A percentile compares a stretch with the other conserved stretches of the same genome.
Evolutionary conservation across 2,888 invertebrate genomes (phyloP).

Genomic region (Podotricha telesiphe): DNA sequence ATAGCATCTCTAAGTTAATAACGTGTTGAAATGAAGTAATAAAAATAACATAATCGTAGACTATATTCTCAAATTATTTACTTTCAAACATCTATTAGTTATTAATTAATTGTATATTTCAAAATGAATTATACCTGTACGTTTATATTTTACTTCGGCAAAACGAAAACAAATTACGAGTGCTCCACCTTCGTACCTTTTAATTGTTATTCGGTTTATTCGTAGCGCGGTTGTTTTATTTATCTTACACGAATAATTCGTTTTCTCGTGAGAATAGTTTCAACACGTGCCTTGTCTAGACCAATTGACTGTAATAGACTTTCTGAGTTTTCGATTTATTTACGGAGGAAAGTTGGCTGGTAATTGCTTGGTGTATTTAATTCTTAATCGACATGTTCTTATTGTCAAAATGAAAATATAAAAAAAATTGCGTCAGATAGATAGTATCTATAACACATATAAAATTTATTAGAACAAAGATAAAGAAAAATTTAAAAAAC

Average conservation of each 20-base stretch:
- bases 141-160: neutral
- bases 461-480: too few species aligned
- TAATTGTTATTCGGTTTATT: slow-evolving; percentile 72
- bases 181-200: slow-evolving; percentile 49
- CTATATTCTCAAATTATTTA: too few species aligned
- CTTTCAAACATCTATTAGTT: too few species aligned
- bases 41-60: too few species aligned
- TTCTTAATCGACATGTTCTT: slow-evolving; percentile 9
- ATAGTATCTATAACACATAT: too few species aligned
- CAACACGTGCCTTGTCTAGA: slow-evolving; percentile 76
- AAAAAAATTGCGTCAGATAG: too few species aligned
- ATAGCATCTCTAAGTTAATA: too few species aligned
- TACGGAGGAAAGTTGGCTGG: slow-evolving; percentile 32
- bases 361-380: slow-evolving; percentile 28
- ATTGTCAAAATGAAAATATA: neutral
- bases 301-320: slow-evolving; percentile 79
- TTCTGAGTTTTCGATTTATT: slow-evolving; percentile 53
- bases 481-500: too few species aligned
- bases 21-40: too few species aligned
- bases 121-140: neutral
- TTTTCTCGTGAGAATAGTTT: slow-evolving; percentile 79
- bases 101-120: neutral
- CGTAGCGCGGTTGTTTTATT: slow-evolving; percentile 67
- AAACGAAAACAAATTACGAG: slow-evolving; percentile 28
- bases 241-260: slow-evolving; percentile 75